These are phyloP conservation scores for Anhinga anhinga DNA, from an alignment of 2,113 vertebrate species.

Conservation along the genomic window DNA sequence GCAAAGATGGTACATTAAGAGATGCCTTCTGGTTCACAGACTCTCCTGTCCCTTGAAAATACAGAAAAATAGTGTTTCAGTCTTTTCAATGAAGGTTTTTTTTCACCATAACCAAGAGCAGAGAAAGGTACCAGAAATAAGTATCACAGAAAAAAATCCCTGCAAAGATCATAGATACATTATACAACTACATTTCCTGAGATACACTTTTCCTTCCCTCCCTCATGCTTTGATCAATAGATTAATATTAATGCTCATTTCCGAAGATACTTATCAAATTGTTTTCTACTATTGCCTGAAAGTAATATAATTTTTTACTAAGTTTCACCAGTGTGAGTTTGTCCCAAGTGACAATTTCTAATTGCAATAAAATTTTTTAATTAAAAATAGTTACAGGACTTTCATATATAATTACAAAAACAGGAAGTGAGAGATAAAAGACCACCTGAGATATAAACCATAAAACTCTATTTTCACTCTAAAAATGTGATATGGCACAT, in stretches of 20 bases:
- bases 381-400: background rate
- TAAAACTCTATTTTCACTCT: conserved; percentile 16
- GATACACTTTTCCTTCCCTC: background rate
- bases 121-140: conserved; percentile 12
- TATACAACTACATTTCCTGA: conserved; percentile 55
- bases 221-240: background rate
- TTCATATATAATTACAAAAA: conserved; percentile 22
- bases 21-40: conserved; percentile 33
- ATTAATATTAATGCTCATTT: background rate
- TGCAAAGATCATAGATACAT: conserved; percentile 28
- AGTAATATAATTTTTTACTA: conserved; percentile 38
- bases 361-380: conserved; percentile 12
- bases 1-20: conserved; percentile 21
- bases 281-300: conserved; percentile 48
- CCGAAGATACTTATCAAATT: conserved; percentile 33
- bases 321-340: conserved; percentile 58
- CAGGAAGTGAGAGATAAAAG: background rate
- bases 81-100: conserved; percentile 10
- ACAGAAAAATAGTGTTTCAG: background rate
- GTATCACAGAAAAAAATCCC: conserved; percentile 20
- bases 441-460: background rate
- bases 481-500: conserved; percentile 2
- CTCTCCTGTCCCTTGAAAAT: conserved; percentile 48
- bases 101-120: background rate
- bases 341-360: conserved; percentile 55